Base-by-base conservation (phyloP, 2,113 vertebrate species). In the Lycaon pictus region DNA sequence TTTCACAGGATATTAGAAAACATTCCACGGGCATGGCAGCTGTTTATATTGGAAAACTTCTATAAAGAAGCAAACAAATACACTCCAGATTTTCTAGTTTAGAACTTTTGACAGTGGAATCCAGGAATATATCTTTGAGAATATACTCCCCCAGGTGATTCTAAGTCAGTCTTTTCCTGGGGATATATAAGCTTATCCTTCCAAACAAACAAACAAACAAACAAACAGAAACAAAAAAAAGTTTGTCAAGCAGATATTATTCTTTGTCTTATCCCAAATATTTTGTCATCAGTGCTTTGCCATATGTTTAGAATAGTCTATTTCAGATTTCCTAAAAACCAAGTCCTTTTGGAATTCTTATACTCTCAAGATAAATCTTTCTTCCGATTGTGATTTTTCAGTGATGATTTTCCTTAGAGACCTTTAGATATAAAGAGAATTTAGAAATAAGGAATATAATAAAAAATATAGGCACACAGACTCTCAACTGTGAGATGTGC, bases 281-380 rank as follows among this genome's bases (percentile, higher is more conserved):
- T 71, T 77, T 89, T 87, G 8, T 48, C 48, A 51, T 74, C 22
- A 15, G 10, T 88, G 56, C 13, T 87, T 63, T 74, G 5, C 16
- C 3, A 12, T 20, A n/a, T 67, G n/a, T 55, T 23, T 58, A 92
- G 35, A 80, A 88, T 11, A 67, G 13, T n/a, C 56, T 86, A 3
- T 35, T 80, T 37, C 79, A 55, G 11, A 82, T 93, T 77, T 77
- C 37, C 29, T 79, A 77, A 92, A 87, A 32, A 48, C 62, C 16
- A 60, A 82, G 5, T 55, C 32, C 29, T 55, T 84, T 80, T 90
- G 32, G 3, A 65, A 79, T 91, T 94, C 27, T 22, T 79, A 25
- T 60, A 60, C 60, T 84, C 63, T 88, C 76, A 77, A 87, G 76
- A 71, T 19, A 84, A 93, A 88, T 67, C 12, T 97, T 90, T 96